Percentiles rank a stretch among this genome's conserved stretches.
Evolutionary conservation across 2,888 invertebrate species (phyloP).

Genomic region (Baccha elongata): DNA sequence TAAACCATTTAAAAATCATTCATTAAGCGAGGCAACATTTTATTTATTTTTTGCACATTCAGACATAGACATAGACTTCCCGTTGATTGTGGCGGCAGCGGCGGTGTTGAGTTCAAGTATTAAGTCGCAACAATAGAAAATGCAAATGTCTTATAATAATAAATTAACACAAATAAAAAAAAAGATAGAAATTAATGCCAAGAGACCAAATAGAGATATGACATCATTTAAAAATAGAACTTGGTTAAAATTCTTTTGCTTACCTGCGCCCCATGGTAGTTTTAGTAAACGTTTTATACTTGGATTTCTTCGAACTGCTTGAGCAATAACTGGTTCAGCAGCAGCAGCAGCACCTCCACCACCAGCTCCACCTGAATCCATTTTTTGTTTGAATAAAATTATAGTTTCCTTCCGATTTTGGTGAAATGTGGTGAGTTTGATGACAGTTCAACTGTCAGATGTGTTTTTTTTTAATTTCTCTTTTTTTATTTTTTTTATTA

Average conservation of each 20-base stretch:
- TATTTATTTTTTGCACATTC: slow-evolving; percentile 25
- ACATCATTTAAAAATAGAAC: slow-evolving; percentile 50
- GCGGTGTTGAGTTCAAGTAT: neutral
- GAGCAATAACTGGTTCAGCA: slow-evolving; percentile 78
- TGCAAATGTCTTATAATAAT: slow-evolving; percentile 49
- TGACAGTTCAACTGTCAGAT: neutral
- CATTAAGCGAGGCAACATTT: slow-evolving; percentile 23
- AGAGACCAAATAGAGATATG: slow-evolving; percentile 51
- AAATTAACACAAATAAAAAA: slow-evolving; percentile 2
- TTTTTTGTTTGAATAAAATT: neutral
- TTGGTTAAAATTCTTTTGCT: slow-evolving; percentile 57
- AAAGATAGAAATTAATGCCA: slow-evolving; percentile 2
- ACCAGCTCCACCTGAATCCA: slow-evolving; percentile 53
- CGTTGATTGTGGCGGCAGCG: neutral
- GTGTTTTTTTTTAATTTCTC: neutral
- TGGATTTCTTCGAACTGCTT: slow-evolving; percentile 80
- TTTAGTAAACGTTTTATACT: slow-evolving; percentile 80
- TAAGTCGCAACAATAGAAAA: slow-evolving; percentile 29
- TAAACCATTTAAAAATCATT: slow-evolving; percentile 26
- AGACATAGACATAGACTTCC: slow-evolving; percentile 13
- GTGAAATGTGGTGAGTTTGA: neutral
- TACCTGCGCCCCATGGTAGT: slow-evolving; percentile 81
- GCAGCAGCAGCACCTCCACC: slow-evolving; percentile 46
- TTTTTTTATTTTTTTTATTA: neutral
- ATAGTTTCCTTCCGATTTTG: slow-evolving; percentile 31